Percentiles rank a stretch among this genome's conserved stretches.
Conservation (phyloP, 2,113 vertebrate genomes). For the Bubo scandiacus region DNA sequence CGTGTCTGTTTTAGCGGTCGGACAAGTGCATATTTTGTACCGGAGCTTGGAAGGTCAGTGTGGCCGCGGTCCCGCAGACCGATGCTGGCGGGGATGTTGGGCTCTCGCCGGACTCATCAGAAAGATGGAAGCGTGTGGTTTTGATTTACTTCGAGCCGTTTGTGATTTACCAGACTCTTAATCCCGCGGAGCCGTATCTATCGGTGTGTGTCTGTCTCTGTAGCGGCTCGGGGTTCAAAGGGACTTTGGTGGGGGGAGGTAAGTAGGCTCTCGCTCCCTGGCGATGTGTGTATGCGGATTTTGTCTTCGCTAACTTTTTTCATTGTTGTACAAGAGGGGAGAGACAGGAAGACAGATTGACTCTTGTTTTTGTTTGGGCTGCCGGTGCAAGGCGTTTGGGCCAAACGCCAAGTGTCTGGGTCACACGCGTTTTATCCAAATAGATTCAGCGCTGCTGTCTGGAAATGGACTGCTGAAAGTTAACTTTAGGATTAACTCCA, state of each 20-base stretch:
- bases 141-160: conserved; percentile 70
- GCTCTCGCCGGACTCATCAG: conserved; percentile 72
- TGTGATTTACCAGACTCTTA: conserved; percentile 61
- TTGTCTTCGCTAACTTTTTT: conserved; percentile 59
- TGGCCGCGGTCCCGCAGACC: conserved; percentile 39
- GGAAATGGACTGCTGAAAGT: conserved; percentile 79
- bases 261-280: conserved; percentile 29
- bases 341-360: conserved; percentile 54
- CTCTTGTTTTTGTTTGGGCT: conserved; percentile 81
- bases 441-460: conserved; percentile 89
- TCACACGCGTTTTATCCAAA: conserved; percentile 90
- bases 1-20: neutral
- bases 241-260: neutral
- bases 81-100: neutral
- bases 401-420: conserved; percentile 89
- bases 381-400: conserved; percentile 85
- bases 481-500: conserved; percentile 77
- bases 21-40: conserved; percentile 20
- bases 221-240: conserved; percentile 31
- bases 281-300: conserved; percentile 26
- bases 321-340: conserved; percentile 50
- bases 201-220: conserved; percentile 46
- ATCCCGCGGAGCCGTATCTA: conserved; percentile 35
- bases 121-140: conserved; percentile 70
- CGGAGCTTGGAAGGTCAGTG: conserved; percentile 9